These are phyloP conservation scores for Hyppa rectilinea DNA, from an alignment of 2,888 invertebrate species.

Conservation along the genomic window DNA sequence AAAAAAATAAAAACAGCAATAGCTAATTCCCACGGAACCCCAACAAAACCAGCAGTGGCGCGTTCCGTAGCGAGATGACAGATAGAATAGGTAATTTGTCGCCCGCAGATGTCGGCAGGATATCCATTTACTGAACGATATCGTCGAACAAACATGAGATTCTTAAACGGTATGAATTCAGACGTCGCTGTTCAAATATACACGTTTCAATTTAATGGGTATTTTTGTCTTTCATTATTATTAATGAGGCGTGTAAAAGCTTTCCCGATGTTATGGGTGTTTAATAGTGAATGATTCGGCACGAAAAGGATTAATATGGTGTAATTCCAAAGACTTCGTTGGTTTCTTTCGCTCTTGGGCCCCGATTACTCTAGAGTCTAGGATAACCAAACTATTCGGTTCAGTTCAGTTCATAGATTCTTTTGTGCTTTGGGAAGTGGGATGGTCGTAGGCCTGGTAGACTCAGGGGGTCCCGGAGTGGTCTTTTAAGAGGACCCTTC, in stretches of 20 bases:
- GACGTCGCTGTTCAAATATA: slow-evolving; percentile 50
- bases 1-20: not conserved
- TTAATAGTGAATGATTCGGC: not conserved
- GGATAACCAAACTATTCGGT: no score
- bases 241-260: slow-evolving; percentile 36
- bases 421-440: no score
- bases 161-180: slow-evolving; percentile 58
- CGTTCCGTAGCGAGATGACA: slow-evolving; percentile 72
- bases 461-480: no score
- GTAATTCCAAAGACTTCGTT: not conserved
- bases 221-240: slow-evolving; percentile 33
- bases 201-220: slow-evolving; percentile 36
- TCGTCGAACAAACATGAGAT: slow-evolving; percentile 67
- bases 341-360: not conserved
- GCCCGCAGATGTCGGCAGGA: slow-evolving; percentile 70
- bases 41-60: slow-evolving; percentile 43
- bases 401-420: no score
- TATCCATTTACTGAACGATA: slow-evolving; percentile 66
- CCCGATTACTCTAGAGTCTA: not conserved
- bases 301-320: not conserved
- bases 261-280: not conserved
- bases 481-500: no score
- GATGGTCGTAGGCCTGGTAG: no score
- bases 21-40: slow-evolving; percentile 39
- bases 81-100: slow-evolving; percentile 81